Conservation (phyloP, 2,797 vertebrate species). For the Sparus aurata region DNA sequence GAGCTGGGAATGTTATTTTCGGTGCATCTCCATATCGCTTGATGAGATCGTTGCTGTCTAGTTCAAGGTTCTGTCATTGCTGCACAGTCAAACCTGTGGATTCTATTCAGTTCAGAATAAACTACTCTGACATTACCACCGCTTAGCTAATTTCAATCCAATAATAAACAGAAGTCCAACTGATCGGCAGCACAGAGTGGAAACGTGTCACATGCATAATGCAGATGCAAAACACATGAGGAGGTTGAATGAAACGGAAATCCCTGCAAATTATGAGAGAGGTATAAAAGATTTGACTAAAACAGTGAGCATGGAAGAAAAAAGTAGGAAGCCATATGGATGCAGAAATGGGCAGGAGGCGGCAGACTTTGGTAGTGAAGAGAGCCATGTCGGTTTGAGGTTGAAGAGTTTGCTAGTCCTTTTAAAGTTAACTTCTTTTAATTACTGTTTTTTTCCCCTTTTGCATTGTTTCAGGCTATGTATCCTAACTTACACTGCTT, state of each 20-base stretch:
- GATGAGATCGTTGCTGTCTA: conserved; percentile 14
- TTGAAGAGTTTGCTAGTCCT: background rate
- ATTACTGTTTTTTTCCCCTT: background rate
- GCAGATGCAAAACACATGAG: conserved; percentile 25
- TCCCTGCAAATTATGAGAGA: background rate
- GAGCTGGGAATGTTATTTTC: conserved; percentile 37
- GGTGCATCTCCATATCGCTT: conserved; percentile 15
- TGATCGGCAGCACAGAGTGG: conserved; percentile 8
- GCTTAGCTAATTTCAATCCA: conserved; percentile 3
- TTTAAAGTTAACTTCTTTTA: conserved; percentile 1
- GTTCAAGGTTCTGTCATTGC: conserved; percentile 19
- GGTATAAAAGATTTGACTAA: background rate
- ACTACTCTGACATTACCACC: conserved; percentile 4
- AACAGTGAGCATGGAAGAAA: background rate
- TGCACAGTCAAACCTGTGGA: conserved; percentile 4
- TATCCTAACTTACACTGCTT: background rate
- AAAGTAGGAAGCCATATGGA: background rate
- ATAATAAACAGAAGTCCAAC: conserved; percentile 1
- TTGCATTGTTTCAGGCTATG: background rate
- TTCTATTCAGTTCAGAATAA: conserved; percentile 20
- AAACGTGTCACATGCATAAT: conserved; percentile 1
- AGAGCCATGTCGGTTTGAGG: background rate
- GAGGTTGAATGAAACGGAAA: background rate
- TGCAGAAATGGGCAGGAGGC: background rate
- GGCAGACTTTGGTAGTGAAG: background rate